phyloP scores from a whole-genome alignment of 2,888 invertebrate genomes.

The Petrolisthes cinctipes region DNA sequence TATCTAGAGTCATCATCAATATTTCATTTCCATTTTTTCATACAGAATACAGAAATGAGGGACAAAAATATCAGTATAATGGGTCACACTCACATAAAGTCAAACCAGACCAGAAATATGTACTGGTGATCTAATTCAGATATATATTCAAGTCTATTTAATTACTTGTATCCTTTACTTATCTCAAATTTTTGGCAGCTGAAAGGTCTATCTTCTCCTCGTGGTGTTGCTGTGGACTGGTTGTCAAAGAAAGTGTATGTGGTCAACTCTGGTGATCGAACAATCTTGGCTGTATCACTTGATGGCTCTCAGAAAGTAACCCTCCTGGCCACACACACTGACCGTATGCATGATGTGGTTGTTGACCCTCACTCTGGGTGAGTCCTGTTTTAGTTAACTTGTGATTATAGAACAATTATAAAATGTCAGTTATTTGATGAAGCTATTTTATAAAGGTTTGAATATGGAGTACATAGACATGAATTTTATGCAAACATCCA shows the following conservation, averaged over 20 bases:
- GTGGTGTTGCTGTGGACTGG: conserved; percentile 83
- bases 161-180: background rate
- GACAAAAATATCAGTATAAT: no score
- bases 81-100: no score
- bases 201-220: conserved; percentile 76
- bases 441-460: background rate
- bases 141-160: no score
- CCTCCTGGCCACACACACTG: conserved; percentile 72
- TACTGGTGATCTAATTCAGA: no score
- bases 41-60: no score
- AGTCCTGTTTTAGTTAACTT: conserved; percentile 42
- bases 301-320: conserved; percentile 75
- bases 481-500: background rate
- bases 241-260: conserved; percentile 79
- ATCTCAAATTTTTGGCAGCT: conserved; percentile 60
- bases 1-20: no score
- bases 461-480: no score
- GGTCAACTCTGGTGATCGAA: conserved; percentile 74
- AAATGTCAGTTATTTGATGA: background rate
- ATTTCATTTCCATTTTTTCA: no score
- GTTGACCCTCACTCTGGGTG: conserved; percentile 77
- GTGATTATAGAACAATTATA: no score
- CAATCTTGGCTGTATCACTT: conserved; percentile 73
- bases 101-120: no score
- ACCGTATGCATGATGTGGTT: conserved; percentile 80